Base-by-base conservation (phyloP, 2,113 vertebrate species). In the Ctenomys sociabilis region DNA sequence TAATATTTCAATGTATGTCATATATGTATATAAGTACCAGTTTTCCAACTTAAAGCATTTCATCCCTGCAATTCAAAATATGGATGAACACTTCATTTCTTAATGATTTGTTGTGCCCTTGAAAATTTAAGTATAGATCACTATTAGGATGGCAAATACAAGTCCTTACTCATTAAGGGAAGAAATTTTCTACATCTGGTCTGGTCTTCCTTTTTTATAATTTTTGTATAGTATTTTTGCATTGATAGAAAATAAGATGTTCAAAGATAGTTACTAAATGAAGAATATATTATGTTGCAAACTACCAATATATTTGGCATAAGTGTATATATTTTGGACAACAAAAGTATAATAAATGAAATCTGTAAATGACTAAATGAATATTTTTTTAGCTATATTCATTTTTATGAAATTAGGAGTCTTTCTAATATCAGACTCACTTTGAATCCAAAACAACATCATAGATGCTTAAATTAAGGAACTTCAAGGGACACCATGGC, bases 11-110 rank as follows among this genome's bases (percentile, higher is more conserved):
- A 21, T 30, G 3, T 49, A 54, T 40, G 14, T 75, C 91, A 0
- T 16, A 26, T 87, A 93, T 93, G 81, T 93, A 2, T 11, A 85
- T 87, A 85, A 66, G 81, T 61, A 92, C 28, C 28, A 80, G 9
- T 88, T 95, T 85, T 7, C 43, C 21, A 78, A 93, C 21, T 80
- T 70, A 35, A 70, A 43, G 66, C 32, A 83, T 49, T 7, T 92
- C 22, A 81, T 52, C 78, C 0, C 49, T 64, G 19, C 22, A 37
- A 52, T 81, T 91, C 13, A 87, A 92, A 77, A 21, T 26, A 2
- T 19, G 95, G 13, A 88, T 96, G 80, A 88, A n/a, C n/a, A 93
- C 81, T 37, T 96, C 9, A 8, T 4, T 77, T 93, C 43, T 75
- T 95, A 84, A 82, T 72, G 30, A 75, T 90, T 72, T 95, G 4